Evolutionary conservation across 2,797 vertebrate genomes (phyloP).

Genomic region (Balearica regulorum): DNA sequence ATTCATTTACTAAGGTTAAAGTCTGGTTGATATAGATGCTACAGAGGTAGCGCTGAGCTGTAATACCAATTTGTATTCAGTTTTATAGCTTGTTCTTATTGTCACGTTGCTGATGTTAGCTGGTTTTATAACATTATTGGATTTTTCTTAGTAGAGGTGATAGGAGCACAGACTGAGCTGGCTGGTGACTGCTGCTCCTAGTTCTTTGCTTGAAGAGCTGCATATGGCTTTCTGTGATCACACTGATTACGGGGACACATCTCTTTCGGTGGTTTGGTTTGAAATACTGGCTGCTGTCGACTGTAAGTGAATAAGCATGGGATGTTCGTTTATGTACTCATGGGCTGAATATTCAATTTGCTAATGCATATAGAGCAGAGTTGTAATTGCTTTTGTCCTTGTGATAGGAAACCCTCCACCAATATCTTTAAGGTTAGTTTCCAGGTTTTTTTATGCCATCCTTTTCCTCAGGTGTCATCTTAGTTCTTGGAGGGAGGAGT

Average conservation of each 20-base stretch:
- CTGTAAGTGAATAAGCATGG: neutral
- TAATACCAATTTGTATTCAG: neutral
- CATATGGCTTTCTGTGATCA: neutral
- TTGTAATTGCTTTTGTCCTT: neutral
- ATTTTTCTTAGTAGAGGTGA: neutral
- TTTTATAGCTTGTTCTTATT: neutral
- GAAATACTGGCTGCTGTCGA: neutral
- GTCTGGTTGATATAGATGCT: neutral
- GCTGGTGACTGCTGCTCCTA: neutral
- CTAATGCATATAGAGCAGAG: neutral
- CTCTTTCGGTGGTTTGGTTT: neutral
- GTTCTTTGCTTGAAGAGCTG: neutral
- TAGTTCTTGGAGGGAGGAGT: neutral
- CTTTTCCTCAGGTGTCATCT: neutral
- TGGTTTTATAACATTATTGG: rapidly evolving
- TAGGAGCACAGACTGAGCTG: neutral
- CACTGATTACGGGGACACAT: neutral
- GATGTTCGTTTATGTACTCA: neutral
- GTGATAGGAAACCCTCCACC: neutral
- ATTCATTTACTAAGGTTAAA: neutral
- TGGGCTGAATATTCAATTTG: neutral
- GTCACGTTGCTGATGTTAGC: neutral
- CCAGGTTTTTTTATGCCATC: neutral
- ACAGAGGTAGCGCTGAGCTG: neutral
- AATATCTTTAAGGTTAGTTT: neutral